Evolutionary conservation across 2,797 vertebrate species (phyloP).

Genomic region (Rhinichthys osculus): DNA sequence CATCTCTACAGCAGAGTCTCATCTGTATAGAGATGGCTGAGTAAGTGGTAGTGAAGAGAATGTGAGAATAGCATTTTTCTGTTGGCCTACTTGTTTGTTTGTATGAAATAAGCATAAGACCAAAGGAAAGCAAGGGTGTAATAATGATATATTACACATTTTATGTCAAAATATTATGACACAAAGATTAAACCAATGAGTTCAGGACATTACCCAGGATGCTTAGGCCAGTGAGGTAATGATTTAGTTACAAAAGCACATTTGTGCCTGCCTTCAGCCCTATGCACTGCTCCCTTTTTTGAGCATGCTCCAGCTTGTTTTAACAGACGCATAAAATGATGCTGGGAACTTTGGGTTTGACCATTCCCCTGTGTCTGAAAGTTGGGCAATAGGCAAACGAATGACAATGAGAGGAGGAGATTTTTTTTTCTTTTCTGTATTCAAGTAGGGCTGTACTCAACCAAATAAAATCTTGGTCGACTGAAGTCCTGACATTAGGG

Average conservation of each 20-base stretch:
- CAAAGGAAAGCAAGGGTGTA: constrained; percentile 50
- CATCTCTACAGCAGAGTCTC: constrained; percentile 68
- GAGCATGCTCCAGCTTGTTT: constrained; percentile 52
- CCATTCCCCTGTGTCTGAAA: constrained; percentile 21
- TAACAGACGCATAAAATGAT: constrained; percentile 58
- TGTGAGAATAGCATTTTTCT: constrained; percentile 66
- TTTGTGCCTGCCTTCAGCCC: constrained; percentile 38
- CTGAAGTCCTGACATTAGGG: no score
- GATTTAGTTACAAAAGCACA: constrained; percentile 51
- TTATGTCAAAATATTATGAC: constrained; percentile 9
- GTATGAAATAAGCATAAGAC: constrained; percentile 4
- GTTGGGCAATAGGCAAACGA: constrained; percentile 5
- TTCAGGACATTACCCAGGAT: constrained; percentile 22
- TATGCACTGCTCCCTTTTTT: constrained; percentile 10
- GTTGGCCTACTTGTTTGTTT: constrained; percentile 48
- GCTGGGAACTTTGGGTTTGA: constrained; percentile 47
- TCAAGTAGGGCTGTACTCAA: no score
- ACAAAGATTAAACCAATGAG: constrained; percentile 18
- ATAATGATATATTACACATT: constrained; percentile 16
- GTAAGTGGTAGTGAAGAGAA: constrained; percentile 58
- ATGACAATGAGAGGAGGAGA: not conserved
- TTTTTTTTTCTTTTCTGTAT: not conserved
- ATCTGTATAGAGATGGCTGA: constrained; percentile 68
- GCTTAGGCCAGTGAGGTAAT: constrained; percentile 55
- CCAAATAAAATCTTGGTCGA: no score